Conservation (phyloP, 2,888 invertebrate species). For the Rhagium mordax region DNA sequence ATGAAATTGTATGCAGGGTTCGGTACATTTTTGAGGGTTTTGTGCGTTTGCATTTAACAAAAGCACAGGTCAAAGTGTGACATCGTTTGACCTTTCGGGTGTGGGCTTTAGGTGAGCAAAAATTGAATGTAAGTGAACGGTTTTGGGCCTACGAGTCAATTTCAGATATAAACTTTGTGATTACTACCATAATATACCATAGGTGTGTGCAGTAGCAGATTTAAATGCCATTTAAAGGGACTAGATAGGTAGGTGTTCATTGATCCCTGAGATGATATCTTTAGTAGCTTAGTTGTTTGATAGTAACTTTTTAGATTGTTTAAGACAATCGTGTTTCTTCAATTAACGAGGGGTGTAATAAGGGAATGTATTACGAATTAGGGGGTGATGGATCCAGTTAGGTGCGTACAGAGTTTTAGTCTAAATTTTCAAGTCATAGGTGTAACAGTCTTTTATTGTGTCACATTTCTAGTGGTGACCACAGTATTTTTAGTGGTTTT, state of each 20-base stretch:
- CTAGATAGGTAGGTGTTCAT: neutral
- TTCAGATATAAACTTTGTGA: neutral
- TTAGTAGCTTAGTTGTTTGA: neutral
- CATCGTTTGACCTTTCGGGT: slow-evolving; percentile 11
- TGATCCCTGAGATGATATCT: neutral
- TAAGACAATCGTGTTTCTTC: neutral
- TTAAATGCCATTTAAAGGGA: neutral
- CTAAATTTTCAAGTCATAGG: too few species aligned
- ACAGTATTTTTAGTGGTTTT: too few species aligned
- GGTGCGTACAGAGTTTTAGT: neutral
- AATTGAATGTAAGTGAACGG: neutral
- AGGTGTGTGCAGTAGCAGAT: neutral
- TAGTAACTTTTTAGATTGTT: neutral
- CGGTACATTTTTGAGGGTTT: neutral
- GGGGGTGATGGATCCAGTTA: neutral
- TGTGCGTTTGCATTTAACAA: neutral
- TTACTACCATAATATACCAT: neutral
- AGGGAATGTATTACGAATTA: neutral
- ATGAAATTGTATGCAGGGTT: neutral
- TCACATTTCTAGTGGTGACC: too few species aligned
- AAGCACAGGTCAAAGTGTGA: neutral
- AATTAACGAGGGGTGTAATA: neutral
- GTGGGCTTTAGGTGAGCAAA: neutral
- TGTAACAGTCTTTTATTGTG: too few species aligned
- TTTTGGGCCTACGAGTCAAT: neutral